phyloP scores from a whole-genome alignment of 1,140 invertebrate species.

The Sinella curviseta region DNA sequence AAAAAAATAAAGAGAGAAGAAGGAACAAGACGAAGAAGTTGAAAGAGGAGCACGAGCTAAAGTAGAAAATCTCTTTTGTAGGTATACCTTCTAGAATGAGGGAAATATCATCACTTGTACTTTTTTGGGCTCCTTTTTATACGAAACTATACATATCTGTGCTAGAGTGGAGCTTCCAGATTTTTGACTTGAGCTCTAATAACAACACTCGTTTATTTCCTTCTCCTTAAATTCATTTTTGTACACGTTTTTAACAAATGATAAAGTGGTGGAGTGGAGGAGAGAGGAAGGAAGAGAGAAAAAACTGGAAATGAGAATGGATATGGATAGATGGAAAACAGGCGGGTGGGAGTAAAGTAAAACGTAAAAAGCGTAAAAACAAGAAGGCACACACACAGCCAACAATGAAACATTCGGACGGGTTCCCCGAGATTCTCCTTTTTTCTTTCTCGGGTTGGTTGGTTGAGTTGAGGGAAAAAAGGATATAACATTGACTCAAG shows the following conservation, averaged over 20 bases:
- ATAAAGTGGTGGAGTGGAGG: neutral
- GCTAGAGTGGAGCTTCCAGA: neutral
- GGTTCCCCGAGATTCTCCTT: neutral
- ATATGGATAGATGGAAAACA: neutral
- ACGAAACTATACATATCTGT: neutral
- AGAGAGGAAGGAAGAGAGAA: neutral
- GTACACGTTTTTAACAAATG: constrained; percentile 7
- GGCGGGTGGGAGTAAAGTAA: neutral
- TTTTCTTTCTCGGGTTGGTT: neutral
- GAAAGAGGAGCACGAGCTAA: neutral
- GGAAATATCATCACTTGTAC: neutral
- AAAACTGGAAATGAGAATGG: neutral
- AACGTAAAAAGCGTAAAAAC: neutral
- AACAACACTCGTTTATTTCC: neutral
- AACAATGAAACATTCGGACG: neutral
- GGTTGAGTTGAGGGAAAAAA: neutral
- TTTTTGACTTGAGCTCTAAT: neutral
- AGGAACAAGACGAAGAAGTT: no score
- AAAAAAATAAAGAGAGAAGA: neutral
- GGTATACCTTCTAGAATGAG: neutral
- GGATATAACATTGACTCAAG: neutral
- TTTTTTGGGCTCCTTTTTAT: neutral
- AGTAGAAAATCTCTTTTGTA: neutral
- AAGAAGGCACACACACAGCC: neutral
- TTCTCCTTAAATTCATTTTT: neutral